Base-by-base conservation (phyloP, 2,797 vertebrate species). In the Lithobates sylvaticus region DNA sequence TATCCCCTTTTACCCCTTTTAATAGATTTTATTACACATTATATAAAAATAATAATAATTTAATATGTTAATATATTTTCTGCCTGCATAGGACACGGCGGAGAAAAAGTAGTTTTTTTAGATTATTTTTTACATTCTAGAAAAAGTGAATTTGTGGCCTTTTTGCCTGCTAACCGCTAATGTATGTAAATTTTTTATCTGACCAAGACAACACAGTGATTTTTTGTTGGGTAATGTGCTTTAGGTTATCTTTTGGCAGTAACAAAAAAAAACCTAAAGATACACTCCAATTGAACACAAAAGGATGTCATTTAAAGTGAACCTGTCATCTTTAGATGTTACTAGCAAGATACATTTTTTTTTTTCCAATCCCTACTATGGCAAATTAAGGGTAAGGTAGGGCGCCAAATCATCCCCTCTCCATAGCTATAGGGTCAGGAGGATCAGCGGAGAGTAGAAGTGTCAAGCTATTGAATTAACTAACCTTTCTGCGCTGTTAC, bases 111-210 rank as follows among this genome's bases (percentile, higher is more conserved):
- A 84, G 1, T 75, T 42, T 36, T 65, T 84, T 86, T 88, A 88
- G 78, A 90, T 89, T 89, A 81, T 87, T 90, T 91, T 90, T 89
- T 90, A 90, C 88, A 89, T 89, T 88, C 76, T 83, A 89, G 88
- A 90, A 89, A 4, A 89, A 89, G 88, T 88, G 83, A 89, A 78
- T 61, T 58, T 92, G 84, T 89, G 89, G 88, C 86, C n/a, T 78
- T 75, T 88, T 39, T 64, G 75, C 64, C 83, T 54, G 44, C 34
- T 77, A 42, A 76, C n/a, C 26, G 26, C 72, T 42, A 44, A 44
- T 44, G 18, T 26, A 42, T 42, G 34, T 74, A n/a, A 27, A 32
- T 36, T 44, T 74, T 76, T 76, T 76, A 26, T 50, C 23, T 32
- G 42, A 34, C 67, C 65, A 65, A 34, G 73, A 39, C 15, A 44